phyloP scores from a whole-genome alignment of 2,888 invertebrate species.

The Thysanoteuthis rhombus region DNA sequence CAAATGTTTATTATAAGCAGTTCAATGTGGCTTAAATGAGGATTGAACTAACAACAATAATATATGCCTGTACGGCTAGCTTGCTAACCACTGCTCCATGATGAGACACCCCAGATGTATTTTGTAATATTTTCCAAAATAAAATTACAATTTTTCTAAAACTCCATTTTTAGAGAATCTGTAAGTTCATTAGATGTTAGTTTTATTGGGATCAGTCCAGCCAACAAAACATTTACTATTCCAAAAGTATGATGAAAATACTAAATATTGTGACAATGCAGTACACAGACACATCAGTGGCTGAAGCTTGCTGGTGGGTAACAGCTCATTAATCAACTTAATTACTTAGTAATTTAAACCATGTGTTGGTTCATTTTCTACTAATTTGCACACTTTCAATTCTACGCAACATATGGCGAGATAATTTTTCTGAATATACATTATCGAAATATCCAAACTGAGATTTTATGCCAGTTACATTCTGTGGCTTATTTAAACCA shows the following conservation, averaged over 20 bases:
- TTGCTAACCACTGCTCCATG: no score
- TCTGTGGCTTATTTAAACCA: neutral
- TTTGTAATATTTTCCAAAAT: no score
- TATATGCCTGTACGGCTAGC: no score
- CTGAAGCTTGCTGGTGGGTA: neutral
- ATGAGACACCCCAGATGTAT: no score
- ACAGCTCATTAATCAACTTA: slow-evolving; percentile 12
- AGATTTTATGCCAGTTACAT: neutral
- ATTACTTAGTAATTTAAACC: neutral
- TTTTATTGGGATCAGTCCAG: no score
- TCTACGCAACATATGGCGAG: neutral
- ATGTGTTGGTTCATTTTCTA: neutral
- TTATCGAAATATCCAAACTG: neutral
- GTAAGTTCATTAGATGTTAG: no score
- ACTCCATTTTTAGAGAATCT: no score
- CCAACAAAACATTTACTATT: neutral
- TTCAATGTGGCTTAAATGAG: no score
- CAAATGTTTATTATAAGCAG: no score
- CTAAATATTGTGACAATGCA: neutral
- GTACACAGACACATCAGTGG: neutral
- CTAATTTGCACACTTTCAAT: neutral
- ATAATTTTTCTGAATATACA: neutral
- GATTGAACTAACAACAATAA: no score
- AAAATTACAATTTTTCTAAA: no score
- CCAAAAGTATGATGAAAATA: neutral